Conservation (phyloP, 1,140 invertebrate species). For the Nixonia krombeini region DNA sequence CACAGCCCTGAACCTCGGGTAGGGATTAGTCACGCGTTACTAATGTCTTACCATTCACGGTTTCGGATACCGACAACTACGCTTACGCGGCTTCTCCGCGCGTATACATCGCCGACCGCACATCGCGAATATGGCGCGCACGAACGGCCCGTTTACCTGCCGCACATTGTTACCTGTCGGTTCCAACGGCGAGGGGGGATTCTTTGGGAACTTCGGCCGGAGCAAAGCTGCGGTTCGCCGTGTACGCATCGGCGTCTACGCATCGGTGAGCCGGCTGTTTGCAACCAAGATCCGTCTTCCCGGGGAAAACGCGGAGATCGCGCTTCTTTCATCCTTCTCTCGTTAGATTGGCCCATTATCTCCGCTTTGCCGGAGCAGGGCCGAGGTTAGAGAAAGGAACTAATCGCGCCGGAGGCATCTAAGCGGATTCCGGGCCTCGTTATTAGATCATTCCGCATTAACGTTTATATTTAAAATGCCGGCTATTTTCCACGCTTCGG, state of each 20-base stretch:
- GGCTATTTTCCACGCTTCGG: too few relatives aligned
- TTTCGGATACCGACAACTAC: constrained; percentile 31
- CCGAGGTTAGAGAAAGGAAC: not conserved
- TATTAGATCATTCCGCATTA: constrained; percentile 12
- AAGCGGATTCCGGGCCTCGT: constrained; percentile 6
- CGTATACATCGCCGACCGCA: constrained; percentile 3
- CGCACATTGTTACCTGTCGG: constrained; percentile 1
- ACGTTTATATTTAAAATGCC: constrained; percentile 7
- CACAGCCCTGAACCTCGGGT: constrained; percentile 26
- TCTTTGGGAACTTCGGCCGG: constrained; percentile 10
- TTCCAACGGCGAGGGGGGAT: not conserved
- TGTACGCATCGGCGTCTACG: not conserved
- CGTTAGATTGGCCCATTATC: constrained; percentile 29
- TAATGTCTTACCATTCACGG: constrained; percentile 50
- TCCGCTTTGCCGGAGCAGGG: constrained; percentile 19
- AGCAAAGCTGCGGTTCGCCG: too few relatives aligned
- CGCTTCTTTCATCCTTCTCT: constrained; percentile 10
- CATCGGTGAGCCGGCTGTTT: not conserved
- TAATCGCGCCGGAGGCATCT: not conserved
- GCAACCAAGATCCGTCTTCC: constrained; percentile 2
- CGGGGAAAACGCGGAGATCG: constrained; percentile 1
- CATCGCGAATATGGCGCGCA: not conserved
- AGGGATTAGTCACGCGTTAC: constrained; percentile 46
- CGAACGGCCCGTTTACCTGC: too few relatives aligned
- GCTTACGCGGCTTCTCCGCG: constrained; percentile 1